Evolutionary conservation across 2,113 vertebrate species (phyloP).

Genomic region (Notarius quadriscutis): DNA sequence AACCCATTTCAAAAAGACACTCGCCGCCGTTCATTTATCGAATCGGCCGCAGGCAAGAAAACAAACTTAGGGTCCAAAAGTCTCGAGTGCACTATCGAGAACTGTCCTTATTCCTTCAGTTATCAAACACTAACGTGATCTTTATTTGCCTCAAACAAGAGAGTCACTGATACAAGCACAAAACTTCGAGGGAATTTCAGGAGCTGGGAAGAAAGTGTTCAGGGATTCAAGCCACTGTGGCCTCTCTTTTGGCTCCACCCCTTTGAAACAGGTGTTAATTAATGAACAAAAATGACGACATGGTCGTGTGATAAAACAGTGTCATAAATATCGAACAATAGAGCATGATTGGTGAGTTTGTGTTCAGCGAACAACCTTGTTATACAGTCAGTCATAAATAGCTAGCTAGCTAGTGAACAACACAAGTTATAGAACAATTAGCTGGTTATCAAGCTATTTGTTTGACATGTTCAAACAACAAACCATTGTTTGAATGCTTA

Average conservation of each 20-base stretch:
- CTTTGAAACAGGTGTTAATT: background rate
- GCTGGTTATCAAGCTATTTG: background rate
- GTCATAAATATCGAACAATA: background rate
- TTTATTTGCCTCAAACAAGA: background rate
- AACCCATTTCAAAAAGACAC: slow-evolving; percentile 99
- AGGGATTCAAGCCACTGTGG: background rate
- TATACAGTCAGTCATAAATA: background rate
- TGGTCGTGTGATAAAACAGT: background rate
- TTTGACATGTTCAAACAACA: background rate
- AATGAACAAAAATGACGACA: background rate
- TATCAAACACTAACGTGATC: slow-evolving; percentile 14
- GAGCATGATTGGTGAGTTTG: background rate
- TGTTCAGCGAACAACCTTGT: background rate
- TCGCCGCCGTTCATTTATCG: slow-evolving; percentile 98
- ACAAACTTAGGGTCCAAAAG: slow-evolving; percentile 78
- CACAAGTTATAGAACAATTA: background rate
- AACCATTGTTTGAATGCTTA: background rate
- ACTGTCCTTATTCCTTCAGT: background rate
- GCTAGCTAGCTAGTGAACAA: background rate
- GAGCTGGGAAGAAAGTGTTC: background rate
- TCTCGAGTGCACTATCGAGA: background rate
- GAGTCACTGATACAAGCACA: background rate
- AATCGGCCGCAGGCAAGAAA: slow-evolving; percentile 89
- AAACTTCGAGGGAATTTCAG: background rate
- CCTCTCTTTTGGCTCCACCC: background rate